Evolutionary conservation across 2,888 invertebrate species (phyloP), one percentile per base, ranked within the genome.

Genomic region (Nematopogon swammerdamellus): DNA sequence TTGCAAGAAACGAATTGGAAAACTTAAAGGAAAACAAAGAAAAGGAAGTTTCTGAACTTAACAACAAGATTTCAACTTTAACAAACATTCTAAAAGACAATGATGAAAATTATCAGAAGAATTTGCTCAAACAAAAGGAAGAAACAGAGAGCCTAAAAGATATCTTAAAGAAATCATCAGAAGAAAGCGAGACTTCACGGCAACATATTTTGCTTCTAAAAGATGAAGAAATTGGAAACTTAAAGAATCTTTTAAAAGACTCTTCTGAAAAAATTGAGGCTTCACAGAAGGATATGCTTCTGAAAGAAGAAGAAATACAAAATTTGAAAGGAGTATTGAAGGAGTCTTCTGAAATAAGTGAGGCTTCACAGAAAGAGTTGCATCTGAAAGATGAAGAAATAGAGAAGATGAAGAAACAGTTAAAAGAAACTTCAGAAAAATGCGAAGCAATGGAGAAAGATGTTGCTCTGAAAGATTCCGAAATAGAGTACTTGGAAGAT

Each of bases 391-490:
- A 49, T 5, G 57, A 49, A 53, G 58, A 62, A 52, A 57, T 61
- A 46, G 65, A 68, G 48, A 53, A 57, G 44, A 47, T 70, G 45
- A 65, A 69, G 54, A 56, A 61, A 54, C 53, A 59, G 4, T 49
- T 53, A 6, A 51, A 48, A 20, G 56, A 61, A 58, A 59, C 56
- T 42, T 58, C 60, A n/a, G 53, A 57, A 18, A 58, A 61, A 53
- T 53, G 71, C 29, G 60, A 63, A 30, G 53, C 54, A 16, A 56
- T 73, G 30, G 59, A 59, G 52, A 60, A 63, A 14, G 36, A 36
- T 36, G 4, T 25, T 6, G 5, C 8, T 25, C 8, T 25, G 25
- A 25, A 25, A 4, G 8, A 25, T 25, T 25, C 25, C 8, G 25
- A 25, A 25, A 25, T 25, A 25, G 25, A 25, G 4, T 6, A 25